Evolutionary conservation across 2,888 invertebrate genomes (phyloP).

Genomic region (Polydesmus complanatus): DNA sequence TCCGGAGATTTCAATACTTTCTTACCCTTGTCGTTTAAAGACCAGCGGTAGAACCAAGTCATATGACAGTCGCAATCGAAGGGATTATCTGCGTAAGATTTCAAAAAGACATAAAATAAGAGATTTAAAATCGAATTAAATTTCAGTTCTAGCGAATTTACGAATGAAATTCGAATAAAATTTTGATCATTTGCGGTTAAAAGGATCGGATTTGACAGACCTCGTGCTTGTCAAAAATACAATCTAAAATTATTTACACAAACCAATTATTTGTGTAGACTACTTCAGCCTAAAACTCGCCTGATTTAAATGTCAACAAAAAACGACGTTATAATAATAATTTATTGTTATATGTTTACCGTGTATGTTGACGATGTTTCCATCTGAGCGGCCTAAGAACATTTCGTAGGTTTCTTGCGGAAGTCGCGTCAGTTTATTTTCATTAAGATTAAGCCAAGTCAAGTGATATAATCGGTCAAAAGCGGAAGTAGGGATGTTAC

Average conservation of each 20-base stretch:
- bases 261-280: too few relatives aligned
- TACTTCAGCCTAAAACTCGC: too few relatives aligned
- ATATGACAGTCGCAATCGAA: conserved; percentile 74
- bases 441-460: conserved; percentile 69
- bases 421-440: conserved; percentile 66
- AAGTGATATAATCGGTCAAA: conserved; percentile 80
- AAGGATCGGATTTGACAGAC: too few relatives aligned
- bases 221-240: too few relatives aligned
- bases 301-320: too few relatives aligned
- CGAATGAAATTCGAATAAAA: neutral
- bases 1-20: conserved; percentile 14
- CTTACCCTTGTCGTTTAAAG: conserved; percentile 35
- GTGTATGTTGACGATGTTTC: conserved; percentile 74
- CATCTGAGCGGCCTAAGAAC: conserved; percentile 68
- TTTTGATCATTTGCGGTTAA: too few relatives aligned
- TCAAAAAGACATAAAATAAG: too few relatives aligned
- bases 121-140: too few relatives aligned
- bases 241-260: too few relatives aligned
- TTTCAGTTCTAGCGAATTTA: neutral
- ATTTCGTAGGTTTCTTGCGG: conserved; percentile 80
- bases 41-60: conserved; percentile 72
- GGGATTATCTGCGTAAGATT: conserved; percentile 56
- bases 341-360: conserved; percentile 41
- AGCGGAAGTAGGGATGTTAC: conserved; percentile 61
- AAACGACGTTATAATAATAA: neutral